Conservation (phyloP, 2,888 invertebrate genomes). For the Parnassius glacialis region DNA sequence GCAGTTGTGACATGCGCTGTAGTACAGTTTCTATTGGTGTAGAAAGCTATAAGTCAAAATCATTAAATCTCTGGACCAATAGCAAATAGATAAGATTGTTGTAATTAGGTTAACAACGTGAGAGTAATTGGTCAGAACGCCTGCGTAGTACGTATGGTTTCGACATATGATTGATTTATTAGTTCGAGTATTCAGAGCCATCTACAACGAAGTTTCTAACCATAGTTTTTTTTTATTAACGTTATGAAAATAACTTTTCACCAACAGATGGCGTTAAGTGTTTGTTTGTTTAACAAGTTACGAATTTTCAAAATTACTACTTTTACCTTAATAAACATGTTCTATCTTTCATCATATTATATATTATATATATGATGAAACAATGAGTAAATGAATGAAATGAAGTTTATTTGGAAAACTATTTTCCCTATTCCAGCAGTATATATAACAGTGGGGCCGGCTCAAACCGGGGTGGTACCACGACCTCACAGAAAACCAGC, state of each 20-base stretch:
- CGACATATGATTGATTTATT: too few relatives aligned
- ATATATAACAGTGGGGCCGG: too few relatives aligned
- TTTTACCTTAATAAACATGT: too few relatives aligned
- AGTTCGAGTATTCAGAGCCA: neutral
- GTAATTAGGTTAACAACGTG: slow-evolving; percentile 3
- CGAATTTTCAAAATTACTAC: neutral
- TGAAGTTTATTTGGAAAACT: too few relatives aligned
- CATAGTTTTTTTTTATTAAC: neutral
- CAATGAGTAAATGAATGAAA: too few relatives aligned
- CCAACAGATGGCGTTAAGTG: slow-evolving; percentile 1
- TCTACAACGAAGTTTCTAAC: neutral
- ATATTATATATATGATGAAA: too few relatives aligned
- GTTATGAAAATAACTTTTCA: neutral
- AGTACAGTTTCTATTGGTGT: neutral
- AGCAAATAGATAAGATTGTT: too few relatives aligned
- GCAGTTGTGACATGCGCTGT: neutral
- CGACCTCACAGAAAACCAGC: too few relatives aligned
- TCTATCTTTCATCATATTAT: too few relatives aligned
- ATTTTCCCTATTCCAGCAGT: too few relatives aligned
- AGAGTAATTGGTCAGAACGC: neutral
- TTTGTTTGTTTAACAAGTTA: neutral
- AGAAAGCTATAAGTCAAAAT: neutral
- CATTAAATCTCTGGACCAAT: neutral
- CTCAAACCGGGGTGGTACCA: too few relatives aligned
- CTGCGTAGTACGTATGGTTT: neutral